These are phyloP conservation scores for Oscheius myriophilus DNA, from an alignment of 2,888 invertebrate species.

Conservation along the genomic window DNA sequence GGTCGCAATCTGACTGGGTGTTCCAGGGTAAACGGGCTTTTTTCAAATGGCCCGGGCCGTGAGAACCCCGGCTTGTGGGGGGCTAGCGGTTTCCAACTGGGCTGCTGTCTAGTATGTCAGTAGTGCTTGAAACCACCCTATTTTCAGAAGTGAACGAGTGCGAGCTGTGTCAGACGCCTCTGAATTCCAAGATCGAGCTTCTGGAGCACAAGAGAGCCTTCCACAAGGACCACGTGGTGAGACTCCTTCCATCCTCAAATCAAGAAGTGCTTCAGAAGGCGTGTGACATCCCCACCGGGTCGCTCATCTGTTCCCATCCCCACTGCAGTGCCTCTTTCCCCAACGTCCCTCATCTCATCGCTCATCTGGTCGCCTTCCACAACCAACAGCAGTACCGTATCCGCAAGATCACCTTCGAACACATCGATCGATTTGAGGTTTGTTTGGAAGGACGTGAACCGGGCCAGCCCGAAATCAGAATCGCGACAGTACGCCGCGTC, in stretches of 20 bases:
- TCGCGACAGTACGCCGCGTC: too few species aligned
- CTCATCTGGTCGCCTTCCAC: constrained; percentile 31
- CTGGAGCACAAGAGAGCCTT: constrained; percentile 26
- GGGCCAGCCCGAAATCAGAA: too few species aligned
- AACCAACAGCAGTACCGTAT: constrained; percentile 31
- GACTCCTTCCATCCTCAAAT: not conserved
- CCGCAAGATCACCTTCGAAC: constrained; percentile 21
- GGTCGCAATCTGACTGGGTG: too few species aligned
- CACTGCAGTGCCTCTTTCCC: constrained; percentile 28
- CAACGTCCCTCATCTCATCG: constrained; percentile 28
- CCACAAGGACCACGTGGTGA: constrained; percentile 25
- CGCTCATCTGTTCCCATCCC: constrained; percentile 28
- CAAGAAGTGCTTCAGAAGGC: not conserved
- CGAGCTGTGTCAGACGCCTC: constrained; percentile 3
- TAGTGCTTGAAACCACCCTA: too few species aligned
- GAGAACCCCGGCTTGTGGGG: too few species aligned
- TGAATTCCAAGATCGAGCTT: constrained; percentile 19
- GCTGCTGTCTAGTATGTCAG: too few species aligned
- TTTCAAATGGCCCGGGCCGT: too few species aligned
- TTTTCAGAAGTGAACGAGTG: constrained; percentile 18
- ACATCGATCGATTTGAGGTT: constrained; percentile 24
- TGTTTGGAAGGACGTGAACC: too few species aligned
- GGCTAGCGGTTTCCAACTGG: too few species aligned
- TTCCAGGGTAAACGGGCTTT: too few species aligned
- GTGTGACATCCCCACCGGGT: constrained; percentile 10